These are phyloP conservation scores for Porites australiensis DNA, from an alignment of 64 coral and sea anemone species.

Conservation along the genomic window DNA sequence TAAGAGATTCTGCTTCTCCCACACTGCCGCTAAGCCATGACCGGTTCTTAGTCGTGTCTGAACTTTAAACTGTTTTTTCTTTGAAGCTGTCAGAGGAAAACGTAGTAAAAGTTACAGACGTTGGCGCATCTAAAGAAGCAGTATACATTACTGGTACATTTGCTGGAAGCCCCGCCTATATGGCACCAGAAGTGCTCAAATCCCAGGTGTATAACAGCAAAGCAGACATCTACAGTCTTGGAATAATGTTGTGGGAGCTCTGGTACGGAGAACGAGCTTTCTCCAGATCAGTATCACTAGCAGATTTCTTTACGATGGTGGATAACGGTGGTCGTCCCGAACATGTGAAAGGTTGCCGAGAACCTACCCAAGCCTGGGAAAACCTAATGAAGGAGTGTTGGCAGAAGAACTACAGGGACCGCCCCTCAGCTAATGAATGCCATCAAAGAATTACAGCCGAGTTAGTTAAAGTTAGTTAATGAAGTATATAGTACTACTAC, in stretches of 20 bases:
- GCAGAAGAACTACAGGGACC: background rate
- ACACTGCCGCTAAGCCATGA: too few relatives aligned
- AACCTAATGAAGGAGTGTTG: constrained; percentile 29
- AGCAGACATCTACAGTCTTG: constrained; percentile 51
- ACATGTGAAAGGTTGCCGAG: background rate
- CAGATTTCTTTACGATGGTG: background rate
- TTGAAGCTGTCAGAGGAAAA: constrained; percentile 6
- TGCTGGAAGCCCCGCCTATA: background rate
- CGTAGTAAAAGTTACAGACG: background rate
- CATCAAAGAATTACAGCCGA: too few relatives aligned
- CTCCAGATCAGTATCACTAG: background rate
- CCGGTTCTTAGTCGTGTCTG: too few relatives aligned
- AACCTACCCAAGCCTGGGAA: background rate
- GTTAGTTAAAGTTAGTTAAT: too few relatives aligned
- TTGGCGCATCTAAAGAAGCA: background rate
- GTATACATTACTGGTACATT: constrained; percentile 31
- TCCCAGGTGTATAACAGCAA: constrained; percentile 2
- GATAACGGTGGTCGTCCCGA: constrained; percentile 25
- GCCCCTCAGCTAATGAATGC: constrained; percentile 9
- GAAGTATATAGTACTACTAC: too few relatives aligned
- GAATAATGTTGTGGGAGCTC: constrained; percentile 52
- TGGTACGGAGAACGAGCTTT: constrained; percentile 37
- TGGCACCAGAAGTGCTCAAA: constrained; percentile 16
- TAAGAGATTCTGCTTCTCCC: too few relatives aligned
- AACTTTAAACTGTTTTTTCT: background rate